phyloP scores from a whole-genome alignment of 1,140 invertebrate species.

The Ladona fulva region DNA sequence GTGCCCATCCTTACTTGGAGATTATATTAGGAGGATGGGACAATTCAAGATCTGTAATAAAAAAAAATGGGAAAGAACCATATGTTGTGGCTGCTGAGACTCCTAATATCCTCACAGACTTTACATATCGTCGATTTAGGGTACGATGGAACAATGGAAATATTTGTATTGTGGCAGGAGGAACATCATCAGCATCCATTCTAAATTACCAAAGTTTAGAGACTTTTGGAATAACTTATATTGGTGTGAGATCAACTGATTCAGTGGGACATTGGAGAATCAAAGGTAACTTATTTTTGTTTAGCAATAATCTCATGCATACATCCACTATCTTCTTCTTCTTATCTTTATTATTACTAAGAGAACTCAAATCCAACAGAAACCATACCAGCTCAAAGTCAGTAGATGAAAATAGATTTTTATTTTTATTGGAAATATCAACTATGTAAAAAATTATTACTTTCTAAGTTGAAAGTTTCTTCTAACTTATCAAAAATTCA shows the following conservation, averaged over 20 bases:
- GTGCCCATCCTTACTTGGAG: constrained; percentile 41
- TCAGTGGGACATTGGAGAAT: background rate
- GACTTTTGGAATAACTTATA: background rate
- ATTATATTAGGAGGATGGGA: constrained; percentile 53
- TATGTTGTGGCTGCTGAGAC: constrained; percentile 31
- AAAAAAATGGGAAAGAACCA: constrained; percentile 48
- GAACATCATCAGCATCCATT: background rate
- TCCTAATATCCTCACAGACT: constrained; percentile 21
- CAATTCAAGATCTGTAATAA: constrained; percentile 49
- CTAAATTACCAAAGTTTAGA: background rate
- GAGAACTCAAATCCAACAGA: too few relatives aligned
- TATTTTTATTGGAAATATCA: too few relatives aligned
- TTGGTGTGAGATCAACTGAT: background rate
- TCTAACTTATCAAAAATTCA: too few relatives aligned
- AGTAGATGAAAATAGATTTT: too few relatives aligned
- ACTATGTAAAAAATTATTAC: too few relatives aligned
- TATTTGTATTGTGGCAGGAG: background rate
- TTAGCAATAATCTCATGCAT: too few relatives aligned
- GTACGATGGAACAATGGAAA: background rate
- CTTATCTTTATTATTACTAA: too few relatives aligned
- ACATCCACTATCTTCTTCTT: too few relatives aligned
- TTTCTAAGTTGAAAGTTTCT: too few relatives aligned
- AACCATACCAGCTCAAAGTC: too few relatives aligned
- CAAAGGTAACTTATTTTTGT: background rate
- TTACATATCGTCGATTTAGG: background rate